These are phyloP conservation scores for Barnardius zonarius DNA, from an alignment of 2,113 vertebrate genomes.

Conservation along the genomic window DNA sequence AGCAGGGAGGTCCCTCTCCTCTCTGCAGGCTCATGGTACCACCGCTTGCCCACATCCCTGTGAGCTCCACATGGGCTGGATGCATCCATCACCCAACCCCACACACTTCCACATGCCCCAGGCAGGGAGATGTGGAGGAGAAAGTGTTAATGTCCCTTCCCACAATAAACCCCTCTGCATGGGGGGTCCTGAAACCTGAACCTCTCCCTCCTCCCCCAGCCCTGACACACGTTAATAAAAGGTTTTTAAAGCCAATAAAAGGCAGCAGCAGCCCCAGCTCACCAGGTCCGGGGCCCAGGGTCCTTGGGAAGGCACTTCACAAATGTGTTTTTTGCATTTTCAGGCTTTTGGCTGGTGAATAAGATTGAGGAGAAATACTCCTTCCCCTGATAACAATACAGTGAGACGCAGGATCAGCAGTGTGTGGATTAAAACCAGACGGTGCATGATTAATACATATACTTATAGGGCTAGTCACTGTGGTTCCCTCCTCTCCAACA, in stretches of 20 bases:
- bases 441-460: constrained; percentile 81
- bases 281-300: constrained; percentile 63
- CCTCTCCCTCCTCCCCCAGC: constrained; percentile 49
- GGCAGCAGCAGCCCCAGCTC: constrained; percentile 67
- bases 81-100: background rate
- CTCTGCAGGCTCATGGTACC: background rate
- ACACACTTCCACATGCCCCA: constrained; percentile 1
- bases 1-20: background rate
- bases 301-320: constrained; percentile 76
- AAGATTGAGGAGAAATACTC: constrained; percentile 79
- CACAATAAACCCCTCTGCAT: constrained; percentile 66
- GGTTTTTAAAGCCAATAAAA: constrained; percentile 72
- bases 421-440: constrained; percentile 82
- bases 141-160: constrained; percentile 77
- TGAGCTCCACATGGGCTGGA: background rate
- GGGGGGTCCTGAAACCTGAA: constrained; percentile 73
- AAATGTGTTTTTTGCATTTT: constrained; percentile 83
- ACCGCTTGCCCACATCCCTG: background rate
- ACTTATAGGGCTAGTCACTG: constrained; percentile 78
- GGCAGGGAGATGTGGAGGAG: constrained; percentile 53
- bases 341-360: constrained; percentile 77
- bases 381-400: constrained; percentile 81
- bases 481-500: constrained; percentile 76
- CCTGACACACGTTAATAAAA: constrained; percentile 74
- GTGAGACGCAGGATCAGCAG: constrained; percentile 80